These are phyloP conservation scores for Aporophyla nigra DNA, from an alignment of 2,888 invertebrate species.

Conservation along the genomic window DNA sequence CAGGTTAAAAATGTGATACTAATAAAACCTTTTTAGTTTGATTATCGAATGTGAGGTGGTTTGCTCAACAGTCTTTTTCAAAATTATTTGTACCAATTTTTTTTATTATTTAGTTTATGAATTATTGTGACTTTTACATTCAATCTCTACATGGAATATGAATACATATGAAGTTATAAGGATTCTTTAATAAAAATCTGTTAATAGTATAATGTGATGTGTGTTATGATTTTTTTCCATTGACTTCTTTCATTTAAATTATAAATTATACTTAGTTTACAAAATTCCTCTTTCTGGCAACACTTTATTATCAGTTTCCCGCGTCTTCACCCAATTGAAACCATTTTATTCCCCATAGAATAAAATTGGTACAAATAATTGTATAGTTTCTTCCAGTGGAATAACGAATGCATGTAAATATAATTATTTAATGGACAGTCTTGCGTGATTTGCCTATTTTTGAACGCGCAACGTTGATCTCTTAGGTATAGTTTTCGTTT, in stretches of 20 bases:
- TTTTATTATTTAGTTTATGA: constrained; percentile 39
- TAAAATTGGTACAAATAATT: constrained; percentile 65
- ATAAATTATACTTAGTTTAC: constrained; percentile 4
- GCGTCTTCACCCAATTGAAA: not conserved
- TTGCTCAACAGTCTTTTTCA: constrained; percentile 61
- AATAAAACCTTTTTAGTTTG: constrained; percentile 30
- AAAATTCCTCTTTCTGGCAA: constrained; percentile 7
- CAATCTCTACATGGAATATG: constrained; percentile 6
- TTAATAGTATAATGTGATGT: constrained; percentile 12
- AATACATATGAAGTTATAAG: constrained; percentile 29
- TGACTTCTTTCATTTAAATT: constrained; percentile 10
- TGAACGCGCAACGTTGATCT: constrained; percentile 75
- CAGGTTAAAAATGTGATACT: not conserved
- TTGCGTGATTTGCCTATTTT: constrained; percentile 80
- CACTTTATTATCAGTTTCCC: not conserved
- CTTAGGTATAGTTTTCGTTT: constrained; percentile 70
- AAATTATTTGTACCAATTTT: constrained; percentile 67
- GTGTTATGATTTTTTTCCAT: constrained; percentile 32
- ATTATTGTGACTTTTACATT: constrained; percentile 19
- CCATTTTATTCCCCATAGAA: constrained; percentile 35
- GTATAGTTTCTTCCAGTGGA: constrained; percentile 53
- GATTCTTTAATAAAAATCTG: constrained; percentile 46
- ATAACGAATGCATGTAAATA: constrained; percentile 64
- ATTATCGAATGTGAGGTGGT: constrained; percentile 61
- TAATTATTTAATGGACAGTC: constrained; percentile 62